These are phyloP conservation scores for Ceratina calcarata DNA, from an alignment of 1,140 invertebrate genomes.

Conservation along the genomic window DNA sequence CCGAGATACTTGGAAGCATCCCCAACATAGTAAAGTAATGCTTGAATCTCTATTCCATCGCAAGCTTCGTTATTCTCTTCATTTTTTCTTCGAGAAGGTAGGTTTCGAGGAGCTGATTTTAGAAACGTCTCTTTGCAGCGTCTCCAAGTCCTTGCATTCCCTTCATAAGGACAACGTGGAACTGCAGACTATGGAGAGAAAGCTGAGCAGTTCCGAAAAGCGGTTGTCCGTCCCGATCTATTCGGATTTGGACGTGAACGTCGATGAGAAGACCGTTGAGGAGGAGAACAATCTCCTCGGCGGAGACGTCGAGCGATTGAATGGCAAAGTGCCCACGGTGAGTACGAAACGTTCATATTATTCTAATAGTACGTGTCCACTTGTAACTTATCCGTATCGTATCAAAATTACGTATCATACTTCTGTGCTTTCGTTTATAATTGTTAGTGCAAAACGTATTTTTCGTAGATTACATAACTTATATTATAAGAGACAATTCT, in stretches of 20 bases:
- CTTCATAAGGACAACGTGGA: slow-evolving; percentile 71
- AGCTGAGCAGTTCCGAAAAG: slow-evolving; percentile 72
- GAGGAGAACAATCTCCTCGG: slow-evolving; percentile 77
- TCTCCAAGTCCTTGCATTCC: slow-evolving; percentile 71
- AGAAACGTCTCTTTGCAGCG: slow-evolving; percentile 39
- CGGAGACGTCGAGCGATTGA: slow-evolving; percentile 71
- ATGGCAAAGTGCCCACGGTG: slow-evolving; percentile 75
- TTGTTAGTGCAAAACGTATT: too few relatives aligned
- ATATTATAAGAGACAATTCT: too few relatives aligned
- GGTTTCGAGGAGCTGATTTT: not conserved
- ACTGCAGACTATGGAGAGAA: slow-evolving; percentile 56
- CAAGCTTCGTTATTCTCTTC: not conserved
- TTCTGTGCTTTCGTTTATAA: too few relatives aligned
- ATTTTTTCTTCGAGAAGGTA: too few relatives aligned
- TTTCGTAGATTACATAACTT: too few relatives aligned
- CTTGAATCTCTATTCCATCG: not conserved
- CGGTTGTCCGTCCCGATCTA: slow-evolving; percentile 76
- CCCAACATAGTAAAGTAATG: slow-evolving; percentile 81
- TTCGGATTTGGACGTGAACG: slow-evolving; percentile 68
- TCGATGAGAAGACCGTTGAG: slow-evolving; percentile 73
- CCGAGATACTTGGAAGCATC: slow-evolving; percentile 84
- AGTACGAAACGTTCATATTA: slow-evolving; percentile 12
- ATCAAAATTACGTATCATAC: too few relatives aligned
- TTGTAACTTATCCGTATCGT: too few relatives aligned
- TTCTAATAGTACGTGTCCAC: not conserved